phyloP scores from a whole-genome alignment of 2,888 invertebrate genomes.

The Lacanobia wlatinum region DNA sequence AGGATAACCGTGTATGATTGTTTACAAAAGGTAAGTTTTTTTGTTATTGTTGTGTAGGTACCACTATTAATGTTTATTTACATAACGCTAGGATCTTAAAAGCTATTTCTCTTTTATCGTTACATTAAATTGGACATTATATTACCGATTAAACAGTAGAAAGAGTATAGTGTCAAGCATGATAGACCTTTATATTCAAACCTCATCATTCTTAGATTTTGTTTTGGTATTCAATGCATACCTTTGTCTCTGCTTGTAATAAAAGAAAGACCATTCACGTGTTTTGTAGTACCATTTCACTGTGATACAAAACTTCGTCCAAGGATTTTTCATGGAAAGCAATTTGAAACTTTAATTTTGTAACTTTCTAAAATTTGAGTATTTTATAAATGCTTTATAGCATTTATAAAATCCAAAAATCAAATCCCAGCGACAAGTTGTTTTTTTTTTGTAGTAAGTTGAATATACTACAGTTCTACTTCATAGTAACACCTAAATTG shows the following conservation, averaged over 20 bases:
- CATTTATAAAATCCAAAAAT: not conserved
- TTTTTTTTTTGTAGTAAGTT: not conserved
- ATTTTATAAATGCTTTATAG: not conserved
- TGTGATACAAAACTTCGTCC: not conserved
- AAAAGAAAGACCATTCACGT: not conserved
- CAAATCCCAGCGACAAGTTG: too few species aligned
- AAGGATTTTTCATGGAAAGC: not conserved
- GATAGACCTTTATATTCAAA: not conserved
- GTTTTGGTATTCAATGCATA: not conserved
- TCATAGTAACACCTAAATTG: constrained; percentile 62
- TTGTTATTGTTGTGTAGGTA: constrained; percentile 44
- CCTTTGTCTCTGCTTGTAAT: constrained; percentile 16
- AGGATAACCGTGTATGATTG: constrained; percentile 22
- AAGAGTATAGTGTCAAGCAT: not conserved
- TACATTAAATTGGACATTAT: not conserved
- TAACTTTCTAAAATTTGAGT: too few species aligned
- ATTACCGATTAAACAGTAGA: constrained; percentile 2
- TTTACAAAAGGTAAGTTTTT: constrained; percentile 33
- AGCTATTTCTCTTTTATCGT: constrained; percentile 19
- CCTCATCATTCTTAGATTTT: not conserved
- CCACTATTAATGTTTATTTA: constrained; percentile 51
- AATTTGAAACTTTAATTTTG: not conserved
- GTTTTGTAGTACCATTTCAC: not conserved
- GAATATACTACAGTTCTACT: constrained; percentile 14
- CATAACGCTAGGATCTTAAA: constrained; percentile 36